A percentile compares a stretch with the other conserved stretches of the same genome.
Conservation (phyloP, 2,797 vertebrate species). For the Clarias laeviceps region DNA sequence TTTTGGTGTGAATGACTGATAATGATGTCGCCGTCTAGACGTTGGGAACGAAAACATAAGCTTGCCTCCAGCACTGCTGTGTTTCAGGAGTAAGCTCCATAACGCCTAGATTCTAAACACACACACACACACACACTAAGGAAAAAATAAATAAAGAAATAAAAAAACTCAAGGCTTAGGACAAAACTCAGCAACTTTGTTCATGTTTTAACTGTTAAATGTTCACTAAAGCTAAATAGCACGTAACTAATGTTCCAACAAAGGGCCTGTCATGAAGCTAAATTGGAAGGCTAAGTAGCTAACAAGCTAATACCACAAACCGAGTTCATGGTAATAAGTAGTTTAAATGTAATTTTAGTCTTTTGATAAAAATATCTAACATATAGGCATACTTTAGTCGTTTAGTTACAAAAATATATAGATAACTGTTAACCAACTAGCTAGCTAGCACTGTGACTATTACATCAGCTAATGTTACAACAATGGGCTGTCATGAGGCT, state of each 20-base stretch:
- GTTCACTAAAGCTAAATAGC: not conserved
- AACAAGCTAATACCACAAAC: not conserved
- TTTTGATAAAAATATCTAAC: not conserved
- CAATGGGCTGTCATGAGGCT: not conserved
- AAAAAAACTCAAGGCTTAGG: not conserved
- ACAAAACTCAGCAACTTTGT: not conserved
- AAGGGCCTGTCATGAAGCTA: not conserved
- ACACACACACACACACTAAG: no score
- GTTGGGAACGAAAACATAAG: slow-evolving; percentile 32
- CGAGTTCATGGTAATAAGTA: not conserved
- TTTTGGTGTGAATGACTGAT: slow-evolving; percentile 46
- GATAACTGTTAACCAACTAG: not conserved
- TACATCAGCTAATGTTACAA: not conserved
- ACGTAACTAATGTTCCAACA: not conserved
- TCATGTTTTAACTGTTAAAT: not conserved
- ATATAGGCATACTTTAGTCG: not conserved
- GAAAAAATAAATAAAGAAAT: no score
- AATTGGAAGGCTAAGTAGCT: not conserved
- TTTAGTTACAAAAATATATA: not conserved
- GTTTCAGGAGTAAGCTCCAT: slow-evolving; percentile 25
- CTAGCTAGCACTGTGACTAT: not conserved
- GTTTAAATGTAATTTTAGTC: no score
- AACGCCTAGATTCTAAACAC: not conserved
- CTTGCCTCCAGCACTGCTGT: slow-evolving; percentile 31
- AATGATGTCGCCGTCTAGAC: slow-evolving; percentile 49